Evolutionary conservation across 2,888 invertebrate species (phyloP), one percentile per base, ranked within the genome.

Genomic region (Sympetrum striolatum): DNA sequence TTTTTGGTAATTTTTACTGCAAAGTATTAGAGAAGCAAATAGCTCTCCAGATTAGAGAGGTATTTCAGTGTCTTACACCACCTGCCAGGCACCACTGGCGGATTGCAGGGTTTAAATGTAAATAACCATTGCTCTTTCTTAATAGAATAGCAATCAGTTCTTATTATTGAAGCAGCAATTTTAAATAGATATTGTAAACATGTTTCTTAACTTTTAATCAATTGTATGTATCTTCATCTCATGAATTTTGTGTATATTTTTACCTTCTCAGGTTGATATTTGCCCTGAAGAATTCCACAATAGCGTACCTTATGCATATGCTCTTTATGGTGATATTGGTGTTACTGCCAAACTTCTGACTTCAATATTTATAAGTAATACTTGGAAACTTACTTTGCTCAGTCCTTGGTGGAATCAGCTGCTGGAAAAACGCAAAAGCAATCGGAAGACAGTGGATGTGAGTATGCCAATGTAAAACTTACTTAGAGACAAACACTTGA

Each of bases 261-360:
- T 80, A 22, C 73, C 22, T 91, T 93, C 92, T 60, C 92, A 98
- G 96, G 96, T 98, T 81, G 99, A 99, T 93, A 95, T 98, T 90
- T 95, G 95, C 91, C 96, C 98, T 0, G 99, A 99, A 94, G 99
- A 99, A 93, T 95, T 99, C 92, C 97, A 99, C 93, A 99, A 98
- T 94, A 98, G 98, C 92, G 95, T 98, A 1, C 95, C 95, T 90
- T 96, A 98, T 0, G 95, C 96, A 73, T 96, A 98, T 3, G 97
- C 97, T 0, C 96, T 99, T 39, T 97, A 97, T 93, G 97, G 98
- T 0, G 98, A 99, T 93, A 95, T 98, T 90, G 96, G 95, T 91
- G 96, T 97, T 0, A 96, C 98, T 91, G 95, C 96, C 0, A 95
- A 95, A 81, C 96, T 96, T 92, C 95, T 99, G 73, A 93, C 94